These are phyloP conservation scores for Puntigrus tetrazona DNA, from an alignment of 2,113 vertebrate genomes.

Conservation along the genomic window DNA sequence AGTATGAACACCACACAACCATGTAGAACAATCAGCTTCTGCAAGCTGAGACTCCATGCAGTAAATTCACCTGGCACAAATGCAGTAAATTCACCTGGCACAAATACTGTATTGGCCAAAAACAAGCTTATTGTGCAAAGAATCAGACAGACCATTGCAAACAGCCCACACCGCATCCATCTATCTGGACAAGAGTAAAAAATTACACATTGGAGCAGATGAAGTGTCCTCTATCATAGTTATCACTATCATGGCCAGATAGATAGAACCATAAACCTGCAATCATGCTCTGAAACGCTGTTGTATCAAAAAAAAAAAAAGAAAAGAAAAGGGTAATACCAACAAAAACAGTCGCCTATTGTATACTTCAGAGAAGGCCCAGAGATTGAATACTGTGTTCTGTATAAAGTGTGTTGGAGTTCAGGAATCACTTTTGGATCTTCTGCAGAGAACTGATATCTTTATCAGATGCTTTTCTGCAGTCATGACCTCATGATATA, in stretches of 20 bases:
- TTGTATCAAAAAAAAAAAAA: not conserved
- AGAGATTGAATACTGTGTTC: not conserved
- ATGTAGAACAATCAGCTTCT: not conserved
- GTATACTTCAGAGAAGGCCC: not conserved
- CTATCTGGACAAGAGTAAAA: constrained; percentile 16
- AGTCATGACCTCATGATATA: too few species aligned
- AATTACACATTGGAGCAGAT: constrained; percentile 1
- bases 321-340: not conserved
- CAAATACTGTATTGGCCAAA: constrained; percentile 17
- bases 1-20: not conserved
- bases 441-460: not conserved
- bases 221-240: constrained; percentile 35
- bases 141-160: constrained; percentile 1
- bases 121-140: not conserved
- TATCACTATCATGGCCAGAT: constrained; percentile 27
- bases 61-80: constrained; percentile 23
- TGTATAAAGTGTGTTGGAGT: not conserved
- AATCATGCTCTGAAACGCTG: constrained; percentile 23
- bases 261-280: constrained; percentile 31
- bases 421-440: not conserved
- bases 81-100: constrained; percentile 20
- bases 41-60: too few species aligned
- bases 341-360: not conserved
- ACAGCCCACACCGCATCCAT: constrained; percentile 22
- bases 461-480: not conserved